A percentile compares a stretch with the other conserved stretches of the same genome.
phyloP scores from a whole-genome alignment of 2,888 invertebrate genomes.

The Catocala nupta region DNA sequence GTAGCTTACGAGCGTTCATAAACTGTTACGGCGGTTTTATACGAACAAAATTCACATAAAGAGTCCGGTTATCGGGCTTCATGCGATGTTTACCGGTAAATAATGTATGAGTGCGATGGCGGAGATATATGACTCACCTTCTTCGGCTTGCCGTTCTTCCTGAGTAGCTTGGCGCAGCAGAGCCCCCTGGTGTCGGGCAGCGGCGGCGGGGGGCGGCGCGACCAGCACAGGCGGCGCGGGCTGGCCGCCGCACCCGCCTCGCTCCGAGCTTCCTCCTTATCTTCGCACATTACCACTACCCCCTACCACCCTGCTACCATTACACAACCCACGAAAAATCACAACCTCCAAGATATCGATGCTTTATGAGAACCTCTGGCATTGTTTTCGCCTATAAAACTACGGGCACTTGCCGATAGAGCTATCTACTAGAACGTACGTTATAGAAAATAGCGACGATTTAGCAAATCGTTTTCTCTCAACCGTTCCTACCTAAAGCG shows the following conservation, averaged over 20 bases:
- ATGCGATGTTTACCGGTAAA: constrained; percentile 6
- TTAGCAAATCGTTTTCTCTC: constrained; percentile 52
- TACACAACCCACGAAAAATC: constrained; percentile 75
- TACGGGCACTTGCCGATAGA: constrained; percentile 68
- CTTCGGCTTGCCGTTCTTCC: constrained; percentile 93
- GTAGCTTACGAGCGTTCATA: background rate
- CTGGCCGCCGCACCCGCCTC: constrained; percentile 72
- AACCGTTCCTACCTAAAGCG: constrained; percentile 31
- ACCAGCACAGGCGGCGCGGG: constrained; percentile 79
- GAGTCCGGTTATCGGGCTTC: background rate
- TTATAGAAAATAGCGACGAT: constrained; percentile 71
- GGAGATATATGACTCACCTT: constrained; percentile 86
- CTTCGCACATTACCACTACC: constrained; percentile 78
- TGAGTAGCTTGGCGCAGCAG: constrained; percentile 93
- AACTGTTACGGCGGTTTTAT: constrained; percentile 1
- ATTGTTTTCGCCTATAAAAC: constrained; percentile 80
- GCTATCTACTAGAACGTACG: constrained; percentile 72
- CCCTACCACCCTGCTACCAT: constrained; percentile 59
- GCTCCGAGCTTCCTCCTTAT: constrained; percentile 81
- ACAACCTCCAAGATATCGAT: constrained; percentile 81
- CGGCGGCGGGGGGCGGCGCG: constrained; percentile 80
- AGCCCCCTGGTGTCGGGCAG: constrained; percentile 92
- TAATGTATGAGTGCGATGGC: constrained; percentile 16
- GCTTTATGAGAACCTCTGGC: constrained; percentile 81
- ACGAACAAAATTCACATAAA: constrained; percentile 1